phyloP scores from a whole-genome alignment of 2,113 vertebrate species.

The Paradisaea rubra region DNA sequence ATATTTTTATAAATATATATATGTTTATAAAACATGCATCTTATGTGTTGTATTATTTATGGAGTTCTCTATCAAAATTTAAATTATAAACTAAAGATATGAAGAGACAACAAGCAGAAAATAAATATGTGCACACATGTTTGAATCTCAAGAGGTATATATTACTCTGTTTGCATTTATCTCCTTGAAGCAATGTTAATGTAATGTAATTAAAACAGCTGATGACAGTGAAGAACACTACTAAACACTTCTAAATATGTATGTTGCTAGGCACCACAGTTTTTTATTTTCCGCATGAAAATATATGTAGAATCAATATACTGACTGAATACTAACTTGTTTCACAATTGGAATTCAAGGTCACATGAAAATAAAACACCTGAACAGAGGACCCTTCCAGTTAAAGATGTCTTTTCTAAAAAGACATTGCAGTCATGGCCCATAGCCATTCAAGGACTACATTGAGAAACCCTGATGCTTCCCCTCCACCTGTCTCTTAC shows the following conservation, averaged over 20 bases:
- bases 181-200: not conserved
- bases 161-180: not conserved
- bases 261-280: not conserved
- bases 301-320: not conserved
- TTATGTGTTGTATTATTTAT: not conserved
- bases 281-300: not conserved
- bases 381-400: not conserved
- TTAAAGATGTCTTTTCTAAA: not conserved
- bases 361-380: not conserved
- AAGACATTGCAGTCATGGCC: not conserved
- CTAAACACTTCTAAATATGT: not conserved
- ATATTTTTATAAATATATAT: not conserved
- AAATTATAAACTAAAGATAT: not conserved
- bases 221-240: not conserved
- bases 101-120: not conserved
- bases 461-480: not conserved
- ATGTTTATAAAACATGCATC: not conserved
- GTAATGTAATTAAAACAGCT: not conserved
- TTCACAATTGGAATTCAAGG: not conserved
- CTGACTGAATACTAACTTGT: not conserved
- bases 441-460: not conserved
- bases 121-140: not conserved
- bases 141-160: not conserved
- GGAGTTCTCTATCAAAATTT: not conserved
- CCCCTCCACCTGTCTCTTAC: not conserved